phyloP scores from a whole-genome alignment of 2,888 invertebrate species.

The Plemyria rubiginata region DNA sequence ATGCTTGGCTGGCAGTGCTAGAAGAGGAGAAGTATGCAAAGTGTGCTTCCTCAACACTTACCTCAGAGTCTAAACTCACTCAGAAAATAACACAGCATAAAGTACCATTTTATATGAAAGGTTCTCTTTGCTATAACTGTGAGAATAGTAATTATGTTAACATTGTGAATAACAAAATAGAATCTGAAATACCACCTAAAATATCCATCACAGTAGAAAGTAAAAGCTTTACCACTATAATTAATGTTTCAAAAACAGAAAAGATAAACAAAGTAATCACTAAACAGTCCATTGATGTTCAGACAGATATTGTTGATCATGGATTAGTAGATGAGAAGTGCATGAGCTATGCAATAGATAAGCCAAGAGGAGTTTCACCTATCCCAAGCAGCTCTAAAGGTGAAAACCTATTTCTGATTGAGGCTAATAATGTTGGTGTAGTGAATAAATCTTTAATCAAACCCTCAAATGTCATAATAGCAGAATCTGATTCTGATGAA shows the following conservation, averaged over 20 bases:
- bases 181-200: constrained; percentile 38
- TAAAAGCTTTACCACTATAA: constrained; percentile 52
- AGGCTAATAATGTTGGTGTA: constrained; percentile 6
- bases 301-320: constrained; percentile 53
- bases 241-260: constrained; percentile 53
- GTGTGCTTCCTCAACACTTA: constrained; percentile 32
- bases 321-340: constrained; percentile 22
- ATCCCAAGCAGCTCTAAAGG: constrained; percentile 23
- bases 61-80: constrained; percentile 10
- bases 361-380: constrained; percentile 3
- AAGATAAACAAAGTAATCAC: constrained; percentile 33
- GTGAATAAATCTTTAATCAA: constrained; percentile 17
- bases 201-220: constrained; percentile 62
- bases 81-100: constrained; percentile 7
- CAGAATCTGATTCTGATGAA: constrained; percentile 69
- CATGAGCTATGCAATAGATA: neutral
- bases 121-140: constrained; percentile 56
- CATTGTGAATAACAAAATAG: constrained; percentile 11
- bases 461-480: constrained; percentile 52
- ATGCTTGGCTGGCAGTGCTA: constrained; percentile 64
- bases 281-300: constrained; percentile 52
- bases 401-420: constrained; percentile 46
- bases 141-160: constrained; percentile 42
- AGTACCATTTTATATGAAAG: constrained; percentile 67
- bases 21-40: constrained; percentile 55